Percentiles rank a stretch among this genome's conserved stretches.
Conservation (phyloP, 2,113 vertebrate genomes). For the Forbesichthys agassizii region DNA sequence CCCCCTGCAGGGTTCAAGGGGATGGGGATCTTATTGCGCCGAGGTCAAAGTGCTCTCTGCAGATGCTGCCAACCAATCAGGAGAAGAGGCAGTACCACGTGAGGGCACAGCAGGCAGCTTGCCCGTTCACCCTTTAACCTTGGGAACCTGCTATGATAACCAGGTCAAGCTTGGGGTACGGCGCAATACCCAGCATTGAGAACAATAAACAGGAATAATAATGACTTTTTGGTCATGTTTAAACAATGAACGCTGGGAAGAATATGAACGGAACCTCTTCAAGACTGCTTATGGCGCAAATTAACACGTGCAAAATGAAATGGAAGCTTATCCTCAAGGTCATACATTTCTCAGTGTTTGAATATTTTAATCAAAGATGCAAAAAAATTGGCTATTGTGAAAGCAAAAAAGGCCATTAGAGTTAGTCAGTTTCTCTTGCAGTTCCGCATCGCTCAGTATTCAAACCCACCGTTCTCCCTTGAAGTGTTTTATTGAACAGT, state of each 20-base stretch:
- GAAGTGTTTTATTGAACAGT: conserved; percentile 74
- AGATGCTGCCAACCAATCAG: conserved; percentile 13
- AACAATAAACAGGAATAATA: conserved; percentile 41
- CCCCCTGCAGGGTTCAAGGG: conserved; percentile 56
- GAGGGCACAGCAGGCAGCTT: conserved; percentile 29
- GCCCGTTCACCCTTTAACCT: conserved; percentile 53
- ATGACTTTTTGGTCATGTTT: conserved; percentile 7
- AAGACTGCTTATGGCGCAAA: conserved; percentile 26
- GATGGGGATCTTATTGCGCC: conserved; percentile 26
- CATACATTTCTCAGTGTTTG: conserved; percentile 13
- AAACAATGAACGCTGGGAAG: conserved; percentile 3
- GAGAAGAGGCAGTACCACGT: conserved; percentile 10
- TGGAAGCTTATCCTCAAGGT: conserved; percentile 7
- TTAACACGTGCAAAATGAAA: conserved; percentile 19
- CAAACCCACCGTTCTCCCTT: conserved; percentile 73
- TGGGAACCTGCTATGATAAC: conserved; percentile 35
- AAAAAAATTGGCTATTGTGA: conserved; percentile 26
- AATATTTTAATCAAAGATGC: conserved; percentile 18
- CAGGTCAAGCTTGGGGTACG: conserved; percentile 30
- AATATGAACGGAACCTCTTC: conserved; percentile 18
- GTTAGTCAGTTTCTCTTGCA: conserved; percentile 57
- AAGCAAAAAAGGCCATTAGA: conserved; percentile 48
- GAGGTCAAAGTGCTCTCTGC: conserved; percentile 55
- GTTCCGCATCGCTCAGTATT: conserved; percentile 68
- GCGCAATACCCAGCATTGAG: conserved; percentile 25